Evolutionary conservation across 2,888 invertebrate genomes (phyloP), one percentile per base, ranked within the genome.

Genomic region (Nymphalis c-album): DNA sequence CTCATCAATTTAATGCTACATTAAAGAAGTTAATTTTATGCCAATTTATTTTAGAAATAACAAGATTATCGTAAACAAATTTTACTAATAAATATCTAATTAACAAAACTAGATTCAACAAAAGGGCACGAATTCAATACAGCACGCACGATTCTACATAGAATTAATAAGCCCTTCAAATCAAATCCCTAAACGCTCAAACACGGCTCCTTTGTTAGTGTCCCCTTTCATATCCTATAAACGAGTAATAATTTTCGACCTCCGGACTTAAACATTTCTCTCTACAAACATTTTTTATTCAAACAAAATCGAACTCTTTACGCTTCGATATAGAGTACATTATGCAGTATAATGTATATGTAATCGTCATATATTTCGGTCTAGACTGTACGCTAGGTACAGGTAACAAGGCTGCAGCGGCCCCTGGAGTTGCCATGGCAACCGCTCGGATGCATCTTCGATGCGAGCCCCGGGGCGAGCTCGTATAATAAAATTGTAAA

Each of bases 401-500:
- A 64, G 61, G 67, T 70, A 68, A 66, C 64, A 64, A 35, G 60
- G 57, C 13, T 57, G 57, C 57, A 57, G 57, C 40, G 48, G 40
- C 48, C 69, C 71, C 73, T 65, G 77, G 74, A 71, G 77, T 75
- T 68, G 68, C 68, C 71, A 75, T 77, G 73, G 75, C 72, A 74
- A 77, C 77, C 60, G 68, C 68, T 69, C 72, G 64, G 68, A 63
- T 71, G 73, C 71, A 72, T 63, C 69, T 63, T 46, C 59, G 61
- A 64, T 61, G 66, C n/a, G n/a, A n/a, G 68, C 68, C 71, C n/a
- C 72, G 64, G 68, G 65, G 70, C 62, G 69, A 66, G 68, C 64
- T 64, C 62, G 48, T 70, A 64, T 70, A 69, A 71, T 74, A 70
- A 70, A 74, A 71, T 73, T 66, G 72, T 72, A 71, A 69, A 71